Evolutionary conservation across 2,113 vertebrate species (phyloP), one percentile per base, ranked within the genome.

Genomic region (Lepus timidus): DNA sequence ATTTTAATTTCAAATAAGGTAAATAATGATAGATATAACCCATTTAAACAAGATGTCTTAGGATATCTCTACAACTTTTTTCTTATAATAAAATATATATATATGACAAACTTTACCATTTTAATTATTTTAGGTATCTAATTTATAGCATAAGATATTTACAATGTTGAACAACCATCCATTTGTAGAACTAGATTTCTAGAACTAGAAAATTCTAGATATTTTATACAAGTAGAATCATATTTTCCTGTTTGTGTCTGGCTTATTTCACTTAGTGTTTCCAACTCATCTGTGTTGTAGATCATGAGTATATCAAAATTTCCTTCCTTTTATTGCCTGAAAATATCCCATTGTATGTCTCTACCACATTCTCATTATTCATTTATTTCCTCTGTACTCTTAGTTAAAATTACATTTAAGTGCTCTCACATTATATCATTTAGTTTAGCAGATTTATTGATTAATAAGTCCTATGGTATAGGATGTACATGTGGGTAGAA

Each of bases 371-470:
- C 92, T 85, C 67, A 61, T 93, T 83, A 75, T 64, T 36, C 49
- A 33, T 91, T 86, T 75, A 83, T 44, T 16, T 52, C 23, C 2
- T 70, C 33, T 93, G 82, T 89, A 64, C 29, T 90, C 19, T 29
- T 71, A 71, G 16, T 65, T 14, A 62, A 94, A 75, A 90, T 29
- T 82, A 93, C 8, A 85, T 44, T 83, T 79, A 74, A 74, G 55
- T 78, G 70, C 8, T 93, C 22, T 86, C 71, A 78, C 51, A 55
- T 23, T 25, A 1, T 27, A 80, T 3, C 81, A 75, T 58, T 86
- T 92, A 86, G 79, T 17, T 82, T 17, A 75, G 75, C 55, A 94
- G 65, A 92, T 87, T 90, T 86, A 80, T 23, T 95, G 29, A 88
- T 81, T 86, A 49, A 90, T 95, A 76, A 86, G 49, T 87, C 73